Conservation (phyloP, 2,888 invertebrate genomes). For the Gerris lacustris region DNA sequence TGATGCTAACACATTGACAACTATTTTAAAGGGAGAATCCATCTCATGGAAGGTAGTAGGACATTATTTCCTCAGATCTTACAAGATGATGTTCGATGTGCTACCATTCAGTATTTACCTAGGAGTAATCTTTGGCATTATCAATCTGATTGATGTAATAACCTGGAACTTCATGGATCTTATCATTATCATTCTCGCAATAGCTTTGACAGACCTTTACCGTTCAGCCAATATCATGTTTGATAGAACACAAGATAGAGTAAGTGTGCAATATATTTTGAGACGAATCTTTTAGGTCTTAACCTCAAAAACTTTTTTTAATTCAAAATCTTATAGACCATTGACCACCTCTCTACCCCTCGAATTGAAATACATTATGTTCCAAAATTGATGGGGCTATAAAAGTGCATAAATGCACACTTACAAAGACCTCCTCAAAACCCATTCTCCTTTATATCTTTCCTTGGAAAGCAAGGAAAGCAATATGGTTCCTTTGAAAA, state of each 20-base stretch:
- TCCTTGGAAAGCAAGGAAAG: too few species aligned
- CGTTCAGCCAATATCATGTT: not conserved
- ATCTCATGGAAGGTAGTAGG: constrained; percentile 33
- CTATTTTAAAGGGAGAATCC: constrained; percentile 39
- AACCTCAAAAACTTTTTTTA: too few species aligned
- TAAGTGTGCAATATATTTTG: not conserved
- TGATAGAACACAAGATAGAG: not conserved
- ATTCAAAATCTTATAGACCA: too few species aligned
- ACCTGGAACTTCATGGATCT: constrained; percentile 34
- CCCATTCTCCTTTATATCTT: too few species aligned
- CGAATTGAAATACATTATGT: too few species aligned
- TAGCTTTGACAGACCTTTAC: constrained; percentile 27
- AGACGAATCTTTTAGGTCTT: too few species aligned
- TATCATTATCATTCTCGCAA: constrained; percentile 32
- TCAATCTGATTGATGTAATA: constrained; percentile 30
- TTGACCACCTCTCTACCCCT: too few species aligned
- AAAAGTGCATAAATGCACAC: too few species aligned
- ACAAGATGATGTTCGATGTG: constrained; percentile 29
- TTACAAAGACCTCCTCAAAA: too few species aligned
- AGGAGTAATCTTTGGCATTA: constrained; percentile 25
- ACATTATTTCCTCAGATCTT: constrained; percentile 34
- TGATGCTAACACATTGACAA: constrained; percentile 45
- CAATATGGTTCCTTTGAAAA: too few species aligned
- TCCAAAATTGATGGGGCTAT: too few species aligned
- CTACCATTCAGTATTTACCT: constrained; percentile 24